phyloP scores from a whole-genome alignment of 2,888 invertebrate genomes.

The Heteromyza rotundicornis region DNA sequence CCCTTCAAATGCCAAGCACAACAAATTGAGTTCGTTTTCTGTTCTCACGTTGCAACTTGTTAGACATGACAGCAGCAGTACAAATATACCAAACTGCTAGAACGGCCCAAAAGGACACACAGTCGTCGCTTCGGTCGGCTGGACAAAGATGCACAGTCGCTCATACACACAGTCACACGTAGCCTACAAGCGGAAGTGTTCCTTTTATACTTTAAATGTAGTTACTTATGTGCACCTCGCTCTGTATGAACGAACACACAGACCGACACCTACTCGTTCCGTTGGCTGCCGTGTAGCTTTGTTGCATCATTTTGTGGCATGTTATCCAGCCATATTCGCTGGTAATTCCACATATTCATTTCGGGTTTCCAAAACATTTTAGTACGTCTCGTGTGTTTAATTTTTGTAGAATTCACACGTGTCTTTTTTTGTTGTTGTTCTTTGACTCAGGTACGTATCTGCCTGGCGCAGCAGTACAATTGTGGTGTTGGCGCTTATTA shows the following conservation, averaged over 20 bases:
- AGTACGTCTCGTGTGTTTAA: neutral
- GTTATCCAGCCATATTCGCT: neutral
- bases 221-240: neutral
- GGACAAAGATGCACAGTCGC: neutral
- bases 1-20: slow-evolving; percentile 41
- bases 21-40: slow-evolving; percentile 57
- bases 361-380: neutral
- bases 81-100: slow-evolving; percentile 9
- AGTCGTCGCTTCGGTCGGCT: neutral
- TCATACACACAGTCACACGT: neutral
- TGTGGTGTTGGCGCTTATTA: neutral
- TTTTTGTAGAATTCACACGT: neutral
- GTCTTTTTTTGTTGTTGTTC: neutral
- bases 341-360: neutral
- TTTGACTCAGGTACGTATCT: neutral
- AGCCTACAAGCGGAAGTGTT: slow-evolving; percentile 50
- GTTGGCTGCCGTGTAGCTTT: neutral
- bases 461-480: neutral
- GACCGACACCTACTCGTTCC: neutral
- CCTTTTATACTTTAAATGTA: slow-evolving; percentile 47
- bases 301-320: slow-evolving; percentile 6
- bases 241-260: neutral
- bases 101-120: neutral
- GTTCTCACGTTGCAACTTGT: slow-evolving; percentile 52
- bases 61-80: slow-evolving; percentile 52